Base-by-base conservation (phyloP, 2,113 vertebrate species). In the Bufo bufo region DNA sequence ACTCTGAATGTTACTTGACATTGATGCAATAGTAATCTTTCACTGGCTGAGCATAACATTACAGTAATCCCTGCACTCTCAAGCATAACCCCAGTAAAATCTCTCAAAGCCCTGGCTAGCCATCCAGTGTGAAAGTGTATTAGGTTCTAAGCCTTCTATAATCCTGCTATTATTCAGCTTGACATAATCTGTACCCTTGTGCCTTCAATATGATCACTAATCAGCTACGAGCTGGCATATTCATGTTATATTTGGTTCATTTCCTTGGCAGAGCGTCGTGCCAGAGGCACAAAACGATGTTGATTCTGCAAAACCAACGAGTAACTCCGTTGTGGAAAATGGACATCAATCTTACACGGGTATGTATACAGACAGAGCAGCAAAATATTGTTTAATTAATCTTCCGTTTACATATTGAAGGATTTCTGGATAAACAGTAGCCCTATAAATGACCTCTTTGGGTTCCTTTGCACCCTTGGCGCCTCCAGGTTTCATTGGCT, bases 201-300 rank as follows among this genome's bases (percentile, higher is more conserved):
- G 80, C 80, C 45, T 84, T 88, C 54, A 84, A 88, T 84, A 72
- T 84, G 74, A 88, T 78, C 47, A 33, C 81, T 89, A 78, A 78
- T 89, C 72, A 16, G 47, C 80, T 75, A 71, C 43, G 59, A 84
- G 82, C 66, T 84, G 86, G 56, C 78, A 87, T 66, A 72, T 72
- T 87, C 16, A 89, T 54, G 72, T 89, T 78, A 56, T 54, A 61
- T 89, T 84, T 89, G 81, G 72, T 89, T 78, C 61, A 78, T 23
- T 89, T 78, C 92, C 90, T 90, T 91, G 58, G 43, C 84, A 96
- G 95, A 96, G 94, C 0, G 81, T 94, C 89, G 94, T 95, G 49
- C 92, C 93, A 13, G 94, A 93, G 7, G 93, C 93, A 43, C 88
- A 58, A 65, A 88, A 74, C 4, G 94, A 93, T 87, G 85, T 85